Evolutionary conservation across 1,140 invertebrate species (phyloP), one percentile per base, ranked within the genome.

Genomic region (Agrypnia vestita): DNA sequence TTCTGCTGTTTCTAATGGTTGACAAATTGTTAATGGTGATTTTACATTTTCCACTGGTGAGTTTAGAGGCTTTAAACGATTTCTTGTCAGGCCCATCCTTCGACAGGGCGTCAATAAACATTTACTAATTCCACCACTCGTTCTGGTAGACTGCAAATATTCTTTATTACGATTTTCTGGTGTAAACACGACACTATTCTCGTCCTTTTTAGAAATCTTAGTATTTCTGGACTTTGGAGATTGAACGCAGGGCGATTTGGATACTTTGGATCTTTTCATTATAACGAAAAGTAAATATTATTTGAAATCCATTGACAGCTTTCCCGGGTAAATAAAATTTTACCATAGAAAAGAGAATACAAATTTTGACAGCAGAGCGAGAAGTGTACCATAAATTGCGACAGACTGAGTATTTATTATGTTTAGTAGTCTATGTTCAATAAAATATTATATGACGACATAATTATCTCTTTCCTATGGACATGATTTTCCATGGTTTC

Each of bases 61-160:
- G 55, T 51, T 78, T 4, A 71, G 9, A 59, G 73, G 46, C 8
- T 69, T 78, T 4, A 47, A 43, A 15, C 76, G 46, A 25, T 78
- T 78, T 69, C 76, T 78, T 8, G 46, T 46, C 35, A 78, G 19
- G 1, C 76, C 76, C 76, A 78, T 78, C 55, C 76, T 78, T 15
- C 76, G 17, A 56, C 76, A 78, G 13, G 76, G 76, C 3, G 76
- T 78, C 21, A 78, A 35, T 56, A 78, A 47, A 55, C 61, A 78
- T 78, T 78, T 78, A 15, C 76, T 78, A 15, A 78, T 78, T 78
- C 76, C 76, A n/a, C 76, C 76, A 25, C 49, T 69, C n/a, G 76
- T 78, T 19, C 76, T 49, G 10, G 46, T 67, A 10, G 76, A 55
- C 55, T 67, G 43, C 11, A 49, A 25, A 59, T 6, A 51, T 10